Percentiles rank a stretch among this genome's conserved stretches.
Evolutionary conservation across 2,113 vertebrate genomes (phyloP).

Genomic region (Leptodactylus fuscus): DNA sequence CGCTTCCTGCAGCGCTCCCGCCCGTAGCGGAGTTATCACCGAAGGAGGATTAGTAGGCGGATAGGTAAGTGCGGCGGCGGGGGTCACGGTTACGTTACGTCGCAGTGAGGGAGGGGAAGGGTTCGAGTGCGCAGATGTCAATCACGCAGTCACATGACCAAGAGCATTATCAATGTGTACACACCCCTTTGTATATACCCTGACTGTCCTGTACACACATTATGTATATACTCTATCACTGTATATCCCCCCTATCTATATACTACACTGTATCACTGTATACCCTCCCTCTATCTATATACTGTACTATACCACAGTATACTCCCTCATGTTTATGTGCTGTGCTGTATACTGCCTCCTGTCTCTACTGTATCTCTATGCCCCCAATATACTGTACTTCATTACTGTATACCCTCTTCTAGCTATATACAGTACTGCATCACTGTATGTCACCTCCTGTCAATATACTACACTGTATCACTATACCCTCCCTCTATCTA

Average conservation of each 20-base stretch:
- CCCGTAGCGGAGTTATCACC: neutral
- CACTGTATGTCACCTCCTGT: neutral
- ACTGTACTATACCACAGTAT: neutral
- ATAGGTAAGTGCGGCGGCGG: neutral
- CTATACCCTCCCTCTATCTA: neutral
- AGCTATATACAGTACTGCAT: neutral
- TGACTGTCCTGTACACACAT: neutral
- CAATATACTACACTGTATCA: neutral
- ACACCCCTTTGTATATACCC: neutral
- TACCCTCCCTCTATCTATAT: neutral
- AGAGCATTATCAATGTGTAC: neutral
- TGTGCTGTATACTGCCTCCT: neutral
- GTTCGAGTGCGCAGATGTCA: neutral
- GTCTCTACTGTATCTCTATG: neutral
- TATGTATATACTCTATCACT: neutral
- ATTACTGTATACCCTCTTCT: no score
- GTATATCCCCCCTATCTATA: neutral
- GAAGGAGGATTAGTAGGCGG: neutral
- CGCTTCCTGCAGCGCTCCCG: slow-evolving; percentile 38
- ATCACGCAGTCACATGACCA: neutral
- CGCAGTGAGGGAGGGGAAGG: neutral
- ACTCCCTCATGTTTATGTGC: neutral
- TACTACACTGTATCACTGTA: neutral
- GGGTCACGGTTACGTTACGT: neutral
- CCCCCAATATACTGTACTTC: no score